Conservation (phyloP, 2,113 vertebrate species). For the Pseudorhombus dupliciocellatus region DNA sequence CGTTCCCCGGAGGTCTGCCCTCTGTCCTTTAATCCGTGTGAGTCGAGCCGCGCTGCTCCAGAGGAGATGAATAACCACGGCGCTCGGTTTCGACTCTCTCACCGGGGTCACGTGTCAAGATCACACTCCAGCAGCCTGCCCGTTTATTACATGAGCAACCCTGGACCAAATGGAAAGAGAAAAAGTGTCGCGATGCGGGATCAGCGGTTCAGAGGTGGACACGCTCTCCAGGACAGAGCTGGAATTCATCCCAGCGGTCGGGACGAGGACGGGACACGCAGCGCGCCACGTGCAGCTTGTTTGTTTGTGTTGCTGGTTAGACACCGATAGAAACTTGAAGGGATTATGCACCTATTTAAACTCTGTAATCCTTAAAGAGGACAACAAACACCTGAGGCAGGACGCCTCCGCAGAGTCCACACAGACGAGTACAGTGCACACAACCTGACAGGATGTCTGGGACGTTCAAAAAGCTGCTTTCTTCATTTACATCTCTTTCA, state of each 20-base stretch:
- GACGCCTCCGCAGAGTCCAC: slow-evolving; percentile 45
- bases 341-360: slow-evolving; percentile 57
- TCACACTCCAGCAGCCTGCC: slow-evolving; percentile 38
- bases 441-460: slow-evolving; percentile 31
- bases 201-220: slow-evolving; percentile 21
- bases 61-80: slow-evolving; percentile 60
- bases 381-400: slow-evolving; percentile 64
- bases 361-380: slow-evolving; percentile 60
- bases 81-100: slow-evolving; percentile 19
- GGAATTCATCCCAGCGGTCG: slow-evolving; percentile 11
- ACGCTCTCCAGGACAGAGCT: slow-evolving; percentile 8
- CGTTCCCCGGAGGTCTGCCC: slow-evolving; percentile 50
- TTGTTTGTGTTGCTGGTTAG: slow-evolving; percentile 34
- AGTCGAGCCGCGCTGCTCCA: slow-evolving; percentile 41
- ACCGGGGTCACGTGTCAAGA: slow-evolving; percentile 61
- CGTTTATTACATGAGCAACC: slow-evolving; percentile 31
- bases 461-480: slow-evolving; percentile 32
- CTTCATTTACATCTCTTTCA: slow-evolving; percentile 58
- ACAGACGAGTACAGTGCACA: slow-evolving; percentile 15
- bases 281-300: slow-evolving; percentile 1
- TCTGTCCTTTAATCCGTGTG: slow-evolving; percentile 58
- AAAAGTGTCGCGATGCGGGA: slow-evolving; percentile 4
- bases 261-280: neutral
- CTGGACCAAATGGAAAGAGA: slow-evolving; percentile 4
- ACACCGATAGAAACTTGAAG: slow-evolving; percentile 34